Evolutionary conservation across 2,113 vertebrate genomes (phyloP).

Genomic region (Felis catus): DNA sequence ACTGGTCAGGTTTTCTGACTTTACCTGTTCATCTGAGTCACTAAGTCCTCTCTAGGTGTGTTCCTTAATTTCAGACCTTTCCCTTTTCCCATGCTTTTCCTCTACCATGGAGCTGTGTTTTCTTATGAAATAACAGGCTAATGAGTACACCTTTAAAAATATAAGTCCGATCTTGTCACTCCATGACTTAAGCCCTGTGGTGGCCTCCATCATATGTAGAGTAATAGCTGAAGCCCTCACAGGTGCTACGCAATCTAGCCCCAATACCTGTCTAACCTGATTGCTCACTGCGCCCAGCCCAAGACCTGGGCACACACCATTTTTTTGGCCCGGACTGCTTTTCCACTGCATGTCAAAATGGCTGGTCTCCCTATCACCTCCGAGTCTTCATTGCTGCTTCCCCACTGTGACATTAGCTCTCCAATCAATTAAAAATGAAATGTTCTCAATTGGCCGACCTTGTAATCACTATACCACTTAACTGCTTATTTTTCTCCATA

Average conservation of each 20-base stretch:
- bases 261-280: background rate
- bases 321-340: background rate
- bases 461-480: background rate
- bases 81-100: background rate
- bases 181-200: background rate
- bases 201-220: background rate
- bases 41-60: background rate
- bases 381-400: background rate
- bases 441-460: background rate
- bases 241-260: background rate
- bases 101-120: background rate
- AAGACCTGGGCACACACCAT: background rate
- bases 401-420: background rate
- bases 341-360: background rate
- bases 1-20: background rate
- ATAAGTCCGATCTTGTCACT: background rate
- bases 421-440: background rate
- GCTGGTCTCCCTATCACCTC: background rate
- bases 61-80: background rate
- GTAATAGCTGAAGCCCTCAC: background rate
- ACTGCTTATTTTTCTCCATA: background rate
- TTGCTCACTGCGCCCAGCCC: background rate
- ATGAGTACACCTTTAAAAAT: background rate
- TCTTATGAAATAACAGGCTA: background rate
- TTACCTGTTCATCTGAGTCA: background rate